Base-by-base conservation (phyloP, 2,888 invertebrate genomes). In the Sphecodes monilicornis region DNA sequence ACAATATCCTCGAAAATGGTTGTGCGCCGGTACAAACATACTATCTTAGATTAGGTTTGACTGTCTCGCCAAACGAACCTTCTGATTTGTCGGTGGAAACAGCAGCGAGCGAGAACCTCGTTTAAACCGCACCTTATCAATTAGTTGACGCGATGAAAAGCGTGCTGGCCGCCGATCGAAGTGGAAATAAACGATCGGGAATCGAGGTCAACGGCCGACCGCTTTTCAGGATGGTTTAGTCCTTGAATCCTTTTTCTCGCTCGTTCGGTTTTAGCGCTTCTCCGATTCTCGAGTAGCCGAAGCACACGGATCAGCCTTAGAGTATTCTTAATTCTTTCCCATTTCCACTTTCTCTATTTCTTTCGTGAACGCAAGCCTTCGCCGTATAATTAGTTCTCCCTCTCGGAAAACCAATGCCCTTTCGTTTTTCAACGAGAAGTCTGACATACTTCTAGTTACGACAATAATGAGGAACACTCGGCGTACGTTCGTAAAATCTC, bases 401-500 rank as follows among this genome's bases (percentile, higher is more conserved):
- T 54, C 41, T 68, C 71, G 79, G 26, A 13, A 57, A 41, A 10
- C 22, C 60, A 32, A 69, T 78, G 57, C 70, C 57, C 32, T 41
- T 50, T 68, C 64, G 54, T 46, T 64, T 88, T 82, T 86, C 32
- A 85, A 73, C 81, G 76, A 57, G 76, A 89, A 89, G 90, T 90
- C 89, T 89, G 89, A 89, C 76, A 80, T 77, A 79, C 85, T 80
- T 87, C 87, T 89, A 86, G 86, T 78, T 83, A 86, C 87, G 90
- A 90, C 90, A 90, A 90, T 90, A 90, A 90, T 84, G 76, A 89
- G 73, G 72, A 83, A 87, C 85, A 79, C 78, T 87, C 80, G 77
- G 76, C 73, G 79, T 84, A 72, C 41, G 64, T 68, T 73, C 50
- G 60, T 70, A 54, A 66, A 81, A 69, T 68, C n/a, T 64, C 57